Evolutionary conservation across 2,888 invertebrate genomes (phyloP), one percentile per base, ranked within the genome.

Genomic region (Euplexia lucipara): DNA sequence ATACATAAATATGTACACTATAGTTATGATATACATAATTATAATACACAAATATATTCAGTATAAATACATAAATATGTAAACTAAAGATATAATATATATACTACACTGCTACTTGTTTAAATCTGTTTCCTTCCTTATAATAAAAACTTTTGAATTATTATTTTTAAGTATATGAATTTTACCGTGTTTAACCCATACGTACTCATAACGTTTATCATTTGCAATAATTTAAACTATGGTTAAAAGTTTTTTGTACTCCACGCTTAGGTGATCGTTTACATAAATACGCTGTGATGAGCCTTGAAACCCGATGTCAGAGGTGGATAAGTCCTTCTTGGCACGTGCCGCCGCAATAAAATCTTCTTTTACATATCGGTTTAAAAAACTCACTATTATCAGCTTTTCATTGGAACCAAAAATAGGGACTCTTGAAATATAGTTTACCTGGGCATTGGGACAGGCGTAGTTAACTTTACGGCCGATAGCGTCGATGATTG

Each of bases 141-240:
- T 30, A 8, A 51, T 60, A 10, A 60, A 12, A 0, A 42, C 2
- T 18, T 20, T 61, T n/a, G 39, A 22, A n/a, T 16, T 22, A n/a
- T 44, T 35, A 3, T 57, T 39, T 52, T 48, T 34, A 9, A 35
- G 41, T 30, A 32, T 2, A 9, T 45, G 60, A 39, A 57, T 57
- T 57, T 57, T 47, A 14, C 57, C 37, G 16, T 48, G 39, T 30
- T 57, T 57, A 2, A 57, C 48, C 57, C 47, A 57, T 7, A 56
- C 54, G n/a, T 22, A 58, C 10, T 49, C 32, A 14, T 58, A 58
- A 7, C n/a, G 7, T 41, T 59, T 59, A 1, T 51, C 51, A 2
- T 44, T 59, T 1, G 26, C 22, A 12, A n/a, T 22, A 16, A 3
- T n/a, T 51, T 35, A 51, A 14, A 22, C 51, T 18, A 34, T 51